Base-by-base conservation (phyloP, 1,140 invertebrate genomes). In the Drosophila ohnishii region DNA sequence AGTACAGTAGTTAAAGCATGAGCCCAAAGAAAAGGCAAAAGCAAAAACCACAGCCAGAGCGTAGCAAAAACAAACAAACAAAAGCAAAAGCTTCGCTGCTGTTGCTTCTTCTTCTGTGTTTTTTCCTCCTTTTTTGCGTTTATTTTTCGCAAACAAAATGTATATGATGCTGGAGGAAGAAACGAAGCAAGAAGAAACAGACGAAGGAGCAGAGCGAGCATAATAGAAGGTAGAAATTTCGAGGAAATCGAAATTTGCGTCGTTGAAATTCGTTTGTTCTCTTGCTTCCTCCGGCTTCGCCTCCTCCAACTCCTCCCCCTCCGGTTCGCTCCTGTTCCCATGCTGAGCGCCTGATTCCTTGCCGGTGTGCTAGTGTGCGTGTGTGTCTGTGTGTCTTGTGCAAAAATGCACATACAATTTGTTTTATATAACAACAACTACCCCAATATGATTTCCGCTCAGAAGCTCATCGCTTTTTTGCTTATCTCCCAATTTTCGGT, bases 221-320 rank as follows among this genome's bases (percentile, higher is more conserved):
- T 88, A 87, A 87, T 88, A 88, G 76, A 88, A 87, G 84, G 83
- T 88, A 87, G 76, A 88, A 72, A 87, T 88, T 87, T 87, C 80
- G 77, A 88, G 80, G 83, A 84, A 87, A 87, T 87, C 83, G 84
- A 87, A 87, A 78, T 77, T 87, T 88, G 80, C 84, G 76, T 87
- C 84, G 77, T 84, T 75, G 80, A 75, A 82, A 76, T 87, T 85
- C 75, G 74, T 53, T 75, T 66, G 61, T 58, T 65, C 60, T 58
- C 34, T 39, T 71, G 44, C 58, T 60, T 50, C 44, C 44, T 40
- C 37, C 45, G 16, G 34, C 16, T 30, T 32, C 60, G 59, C 40
- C 40, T 53, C 37, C 37, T 34, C 22, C 37, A n/a, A 45, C 56
- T 22, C 28, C 25, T 10, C n/a, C 16, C 28, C 51, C 28, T 64